Evolutionary conservation across 1,140 invertebrate genomes (phyloP).

Genomic region (Augochlora pura): DNA sequence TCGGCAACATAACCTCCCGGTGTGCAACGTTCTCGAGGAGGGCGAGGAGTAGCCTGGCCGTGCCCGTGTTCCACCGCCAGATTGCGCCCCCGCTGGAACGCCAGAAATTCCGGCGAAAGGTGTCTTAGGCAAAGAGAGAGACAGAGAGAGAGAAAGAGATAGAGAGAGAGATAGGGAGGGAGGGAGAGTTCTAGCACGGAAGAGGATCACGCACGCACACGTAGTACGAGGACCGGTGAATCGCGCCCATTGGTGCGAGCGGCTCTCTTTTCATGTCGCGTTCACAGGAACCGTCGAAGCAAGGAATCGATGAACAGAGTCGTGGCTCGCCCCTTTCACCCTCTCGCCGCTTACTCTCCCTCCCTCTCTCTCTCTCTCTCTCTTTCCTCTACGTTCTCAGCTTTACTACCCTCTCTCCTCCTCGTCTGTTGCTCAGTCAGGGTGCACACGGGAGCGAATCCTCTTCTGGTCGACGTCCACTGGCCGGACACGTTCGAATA

Average conservation of each 20-base stretch:
- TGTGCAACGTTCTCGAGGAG: slow-evolving; percentile 7
- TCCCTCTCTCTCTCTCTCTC: slow-evolving; percentile 6
- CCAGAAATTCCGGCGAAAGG: not conserved
- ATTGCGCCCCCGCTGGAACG: slow-evolving; percentile 42
- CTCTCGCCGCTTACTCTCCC: slow-evolving; percentile 1
- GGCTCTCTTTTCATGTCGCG: slow-evolving; percentile 44
- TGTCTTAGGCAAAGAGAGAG: not conserved
- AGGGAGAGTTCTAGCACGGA: not conserved
- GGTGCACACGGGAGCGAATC: slow-evolving; percentile 2
- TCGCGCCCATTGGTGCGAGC: slow-evolving; percentile 36
- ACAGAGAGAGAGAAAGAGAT: not conserved
- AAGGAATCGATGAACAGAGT: slow-evolving; percentile 60
- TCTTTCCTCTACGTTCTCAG: not conserved
- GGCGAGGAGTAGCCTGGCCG: slow-evolving; percentile 3
- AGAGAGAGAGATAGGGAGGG: not conserved
- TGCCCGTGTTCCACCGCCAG: slow-evolving; percentile 39
- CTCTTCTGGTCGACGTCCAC: not conserved
- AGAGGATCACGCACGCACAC: slow-evolving; percentile 10
- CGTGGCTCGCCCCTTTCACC: slow-evolving; percentile 41
- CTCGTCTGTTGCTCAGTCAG: slow-evolving; percentile 1
- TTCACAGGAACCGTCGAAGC: slow-evolving; percentile 54
- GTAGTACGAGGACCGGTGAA: slow-evolving; percentile 13
- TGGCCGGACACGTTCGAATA: slow-evolving; percentile 3
- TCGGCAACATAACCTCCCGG: slow-evolving; percentile 57
- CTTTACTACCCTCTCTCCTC: not conserved